Evolutionary conservation across 2,113 vertebrate species (phyloP).

Genomic region (Trochalopteron elliotii): DNA sequence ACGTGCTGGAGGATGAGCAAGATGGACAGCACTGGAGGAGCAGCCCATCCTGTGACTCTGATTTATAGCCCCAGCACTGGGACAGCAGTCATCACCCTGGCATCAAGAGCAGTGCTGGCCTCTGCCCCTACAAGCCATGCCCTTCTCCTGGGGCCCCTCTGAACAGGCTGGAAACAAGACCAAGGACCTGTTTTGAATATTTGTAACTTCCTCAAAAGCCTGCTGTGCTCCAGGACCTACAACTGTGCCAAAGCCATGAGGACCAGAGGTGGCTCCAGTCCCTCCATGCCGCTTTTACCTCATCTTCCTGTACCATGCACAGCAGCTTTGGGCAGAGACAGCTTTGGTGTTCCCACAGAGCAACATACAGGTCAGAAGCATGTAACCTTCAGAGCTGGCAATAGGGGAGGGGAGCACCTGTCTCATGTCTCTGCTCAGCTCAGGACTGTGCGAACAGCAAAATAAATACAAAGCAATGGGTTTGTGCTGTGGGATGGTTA

Average conservation of each 20-base stretch:
- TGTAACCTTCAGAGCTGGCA: not conserved
- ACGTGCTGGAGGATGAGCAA: not conserved
- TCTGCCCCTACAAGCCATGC: not conserved
- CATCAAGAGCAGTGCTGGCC: not conserved
- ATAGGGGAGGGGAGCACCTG: not conserved
- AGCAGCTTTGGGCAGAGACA: not conserved
- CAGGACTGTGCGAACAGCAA: not conserved
- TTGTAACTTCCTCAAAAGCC: not conserved
- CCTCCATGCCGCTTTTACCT: not conserved
- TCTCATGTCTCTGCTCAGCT: not conserved
- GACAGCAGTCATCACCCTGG: not conserved
- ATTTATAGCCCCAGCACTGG: not conserved
- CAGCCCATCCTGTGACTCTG: slow-evolving; percentile 39
- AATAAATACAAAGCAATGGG: slow-evolving; percentile 13
- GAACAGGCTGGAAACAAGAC: not conserved
- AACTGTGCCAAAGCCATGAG: not conserved
- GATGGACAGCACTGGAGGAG: not conserved
- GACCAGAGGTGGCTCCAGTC: not conserved
- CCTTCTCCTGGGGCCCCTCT: not conserved
- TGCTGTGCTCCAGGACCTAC: not conserved
- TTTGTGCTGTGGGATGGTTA: not conserved
- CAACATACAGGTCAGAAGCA: not conserved
- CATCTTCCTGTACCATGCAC: not conserved
- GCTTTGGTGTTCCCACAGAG: not conserved
- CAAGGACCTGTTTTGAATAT: not conserved